Conservation (phyloP, 2,113 vertebrate genomes). For the Axis porcinus region DNA sequence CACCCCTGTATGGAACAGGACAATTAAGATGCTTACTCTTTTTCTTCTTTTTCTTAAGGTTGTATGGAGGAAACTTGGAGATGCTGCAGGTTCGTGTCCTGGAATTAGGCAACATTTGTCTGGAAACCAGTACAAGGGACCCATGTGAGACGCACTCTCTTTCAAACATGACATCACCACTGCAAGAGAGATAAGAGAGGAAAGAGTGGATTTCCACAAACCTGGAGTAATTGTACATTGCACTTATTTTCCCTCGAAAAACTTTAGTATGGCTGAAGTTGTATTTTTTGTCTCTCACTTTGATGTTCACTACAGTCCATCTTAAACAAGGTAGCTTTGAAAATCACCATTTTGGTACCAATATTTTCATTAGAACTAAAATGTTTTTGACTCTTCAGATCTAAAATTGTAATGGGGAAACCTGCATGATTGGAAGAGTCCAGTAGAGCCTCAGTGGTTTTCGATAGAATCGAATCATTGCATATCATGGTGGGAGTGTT, state of each 20-base stretch:
- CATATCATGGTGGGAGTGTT: slow-evolving; percentile 46
- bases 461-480: slow-evolving; percentile 22
- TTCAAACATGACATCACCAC: slow-evolving; percentile 48
- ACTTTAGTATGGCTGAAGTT: slow-evolving; percentile 14
- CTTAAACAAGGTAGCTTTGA: slow-evolving; percentile 49
- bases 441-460: slow-evolving; percentile 46
- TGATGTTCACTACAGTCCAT: background rate
- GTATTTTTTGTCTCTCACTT: slow-evolving; percentile 53
- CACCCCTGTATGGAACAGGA: background rate
- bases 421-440: slow-evolving; percentile 51
- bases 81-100: slow-evolving; percentile 90
- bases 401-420: slow-evolving; percentile 36
- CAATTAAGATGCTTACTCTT: slow-evolving; percentile 56
- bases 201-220: slow-evolving; percentile 25
- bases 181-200: slow-evolving; percentile 35
- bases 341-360: slow-evolving; percentile 52
- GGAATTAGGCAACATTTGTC: slow-evolving; percentile 88
- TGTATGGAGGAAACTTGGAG: slow-evolving; percentile 90
- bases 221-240: slow-evolving; percentile 41
- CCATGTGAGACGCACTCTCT: slow-evolving; percentile 76
- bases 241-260: slow-evolving; percentile 27
- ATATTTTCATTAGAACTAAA: slow-evolving; percentile 59
- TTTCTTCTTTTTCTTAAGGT: slow-evolving; percentile 77
- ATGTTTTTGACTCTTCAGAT: slow-evolving; percentile 53
- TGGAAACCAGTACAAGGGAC: slow-evolving; percentile 86